Evolutionary conservation across 2,113 vertebrate genomes (phyloP), one percentile per base, ranked within the genome.

Genomic region (Lathamus discolor): DNA sequence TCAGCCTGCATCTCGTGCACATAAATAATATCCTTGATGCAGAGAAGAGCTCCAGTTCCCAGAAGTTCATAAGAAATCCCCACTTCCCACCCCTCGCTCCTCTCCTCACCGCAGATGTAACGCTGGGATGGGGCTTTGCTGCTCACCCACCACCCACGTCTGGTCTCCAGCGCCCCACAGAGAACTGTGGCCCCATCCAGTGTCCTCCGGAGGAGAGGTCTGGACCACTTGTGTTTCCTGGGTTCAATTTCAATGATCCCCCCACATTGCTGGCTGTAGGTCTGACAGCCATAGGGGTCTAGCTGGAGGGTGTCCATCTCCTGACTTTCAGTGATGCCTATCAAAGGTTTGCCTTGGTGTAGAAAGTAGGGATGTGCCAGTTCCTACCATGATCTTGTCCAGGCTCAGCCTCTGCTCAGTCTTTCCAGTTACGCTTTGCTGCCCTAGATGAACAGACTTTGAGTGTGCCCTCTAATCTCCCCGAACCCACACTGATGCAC

Each of bases 1-100:
- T 88, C 92, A 76, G 91, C 83, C 63, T 29, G 63, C 94, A 70
- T 95, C 89, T 94, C 80, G 33, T 37, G 84, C 93, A 62, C 94
- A 92, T 89, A 96, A 95, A 93, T 92, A 92, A 87, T 76, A 55
- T 25, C 88, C 88, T 20, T 61, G 86, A 90, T 37, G 33, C 29
- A 39, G 62, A 70, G 87, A 92, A 83, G 91, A 79, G 87, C 90
- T 17, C 66, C 66, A 11, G 67, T 68, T 94, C 91, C 91, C 91
- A 86, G 83, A 61, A 90, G 69, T 90, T 44, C 67, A 46, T 75
- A 10, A 84, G 85, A 87, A 82, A 88, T 24, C 83, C 55, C 76
- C 78, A 28, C 81, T 41, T 51, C 68, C 83, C 69, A 31, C 27
- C 63, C 66, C 64, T 52, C 8, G 1, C 28, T 39, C 83, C 77